Evolutionary conservation across 2,888 invertebrate genomes (phyloP), one percentile per base, ranked within the genome.

Genomic region (Trissonchulus latispiculum): DNA sequence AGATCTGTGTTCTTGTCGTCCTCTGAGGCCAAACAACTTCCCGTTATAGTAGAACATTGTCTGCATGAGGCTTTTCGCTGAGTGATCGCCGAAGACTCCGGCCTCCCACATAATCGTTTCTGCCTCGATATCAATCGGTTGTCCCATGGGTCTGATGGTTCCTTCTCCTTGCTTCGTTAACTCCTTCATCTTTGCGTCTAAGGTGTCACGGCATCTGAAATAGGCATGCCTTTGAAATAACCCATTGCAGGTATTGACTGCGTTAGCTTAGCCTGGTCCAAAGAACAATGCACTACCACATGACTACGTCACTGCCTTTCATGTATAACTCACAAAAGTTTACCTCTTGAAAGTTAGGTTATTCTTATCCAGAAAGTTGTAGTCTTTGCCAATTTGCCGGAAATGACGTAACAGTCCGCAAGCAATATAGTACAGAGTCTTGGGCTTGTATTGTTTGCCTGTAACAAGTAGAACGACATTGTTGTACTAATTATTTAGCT

Each of bases 21-120:
- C 64, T 15, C 64, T 8, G 15, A 64, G 33, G 8, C 64, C 64
- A n/a, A 64, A 64, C 28, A 64, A 33, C 28, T 64, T 64, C 8
- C 64, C 8, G 28, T 64, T 64, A 29, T 64, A 64, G 64, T 18
- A 64, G 28, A 64, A 64, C 64, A 64, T 64, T 31, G 64, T 64
- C 15, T 64, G 33, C 8, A 64, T 8, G 15, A 64, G 28, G 31
- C 31, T 31, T 33, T 64, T 8, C 33, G 8, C 64, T 3, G 8
- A 8, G 28, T 64, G 64, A 33, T 64, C 64, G 8, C 64, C 64
- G 33, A 64, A 64, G 28, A n/a, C 64, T 8, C 29, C 33, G 18
- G 8, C 28, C 18, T 64, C 64, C 64, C 64, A 64, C 64, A 64
- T 28, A 18, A 33, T 3, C 8, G 15, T 15, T 64, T 64, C 64